These are phyloP conservation scores for Hephaestus fuliginosus DNA, from an alignment of 2,797 vertebrate species.

Conservation along the genomic window DNA sequence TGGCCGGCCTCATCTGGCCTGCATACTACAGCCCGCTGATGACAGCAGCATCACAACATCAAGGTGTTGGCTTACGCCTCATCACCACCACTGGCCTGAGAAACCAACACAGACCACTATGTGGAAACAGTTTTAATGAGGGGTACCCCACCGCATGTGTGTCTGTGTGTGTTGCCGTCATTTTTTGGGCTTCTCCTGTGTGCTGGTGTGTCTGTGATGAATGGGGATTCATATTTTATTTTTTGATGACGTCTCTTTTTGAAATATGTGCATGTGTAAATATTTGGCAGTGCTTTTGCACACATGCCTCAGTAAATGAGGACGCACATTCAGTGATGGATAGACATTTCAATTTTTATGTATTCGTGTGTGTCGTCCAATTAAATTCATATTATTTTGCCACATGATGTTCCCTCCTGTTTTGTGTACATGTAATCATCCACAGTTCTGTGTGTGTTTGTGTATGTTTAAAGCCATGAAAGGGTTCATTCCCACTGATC, in stretches of 20 bases:
- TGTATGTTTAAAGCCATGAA: conserved; percentile 46
- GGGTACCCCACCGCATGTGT: conserved; percentile 25
- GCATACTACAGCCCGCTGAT: conserved; percentile 60
- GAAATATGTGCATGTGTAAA: conserved; percentile 31
- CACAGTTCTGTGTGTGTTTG: conserved; percentile 48
- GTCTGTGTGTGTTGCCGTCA: conserved; percentile 6
- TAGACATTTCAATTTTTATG: conserved; percentile 28
- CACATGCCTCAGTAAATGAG: conserved; percentile 7
- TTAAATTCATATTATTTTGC: conserved; percentile 30
- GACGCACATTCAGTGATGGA: conserved; percentile 17
- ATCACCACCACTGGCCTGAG: conserved; percentile 31
- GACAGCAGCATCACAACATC: conserved; percentile 36
- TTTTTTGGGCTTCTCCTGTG: neutral
- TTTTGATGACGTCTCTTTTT: conserved; percentile 18
- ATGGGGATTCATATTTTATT: neutral
- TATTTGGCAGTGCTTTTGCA: neutral
- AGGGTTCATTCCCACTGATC: conserved; percentile 58
- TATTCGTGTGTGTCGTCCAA: conserved; percentile 49
- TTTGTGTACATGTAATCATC: conserved; percentile 50
- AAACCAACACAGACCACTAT: conserved; percentile 11
- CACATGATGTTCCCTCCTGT: conserved; percentile 33
- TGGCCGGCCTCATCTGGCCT: conserved; percentile 65
- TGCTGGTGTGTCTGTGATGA: neutral
- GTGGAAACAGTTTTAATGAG: conserved; percentile 53
- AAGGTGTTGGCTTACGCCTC: conserved; percentile 43